These are phyloP conservation scores for Halcyon malimbica DNA, from an alignment of 2,113 vertebrate genomes.

Conservation along the genomic window DNA sequence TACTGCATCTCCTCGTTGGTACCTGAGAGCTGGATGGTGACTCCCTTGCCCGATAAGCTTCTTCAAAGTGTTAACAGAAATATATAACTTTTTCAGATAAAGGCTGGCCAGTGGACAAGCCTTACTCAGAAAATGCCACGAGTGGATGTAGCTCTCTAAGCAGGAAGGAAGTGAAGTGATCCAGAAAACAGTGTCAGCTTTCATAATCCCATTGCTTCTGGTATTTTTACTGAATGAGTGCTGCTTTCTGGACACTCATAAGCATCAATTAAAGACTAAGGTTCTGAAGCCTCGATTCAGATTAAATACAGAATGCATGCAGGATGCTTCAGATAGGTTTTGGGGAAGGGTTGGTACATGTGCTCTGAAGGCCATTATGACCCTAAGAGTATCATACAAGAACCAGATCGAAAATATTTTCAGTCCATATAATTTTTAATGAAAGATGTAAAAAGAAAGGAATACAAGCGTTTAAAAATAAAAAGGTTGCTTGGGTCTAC, in stretches of 20 bases:
- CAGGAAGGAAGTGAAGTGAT: neutral
- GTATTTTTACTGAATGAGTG: neutral
- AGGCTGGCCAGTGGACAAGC: neutral
- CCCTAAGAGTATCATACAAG: neutral
- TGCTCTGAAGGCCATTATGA: neutral
- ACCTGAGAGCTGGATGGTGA: neutral
- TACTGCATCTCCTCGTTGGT: neutral
- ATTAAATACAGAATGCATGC: neutral
- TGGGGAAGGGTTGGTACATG: rapidly evolving
- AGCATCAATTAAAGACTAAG: neutral
- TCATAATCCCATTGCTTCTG: neutral
- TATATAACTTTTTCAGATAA: neutral
- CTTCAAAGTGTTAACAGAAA: neutral
- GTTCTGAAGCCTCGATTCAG: neutral
- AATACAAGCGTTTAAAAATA: neutral
- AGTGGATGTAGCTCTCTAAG: neutral
- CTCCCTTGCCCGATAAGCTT: neutral
- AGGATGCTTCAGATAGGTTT: neutral
- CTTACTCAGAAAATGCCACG: neutral
- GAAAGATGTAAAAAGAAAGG: neutral
- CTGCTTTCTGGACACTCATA: neutral
- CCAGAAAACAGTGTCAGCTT: neutral
- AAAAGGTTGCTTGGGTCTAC: neutral
- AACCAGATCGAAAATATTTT: neutral
- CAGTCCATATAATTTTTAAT: neutral